phyloP scores from a whole-genome alignment of 2,113 vertebrate genomes.

The Plecotus auritus region DNA sequence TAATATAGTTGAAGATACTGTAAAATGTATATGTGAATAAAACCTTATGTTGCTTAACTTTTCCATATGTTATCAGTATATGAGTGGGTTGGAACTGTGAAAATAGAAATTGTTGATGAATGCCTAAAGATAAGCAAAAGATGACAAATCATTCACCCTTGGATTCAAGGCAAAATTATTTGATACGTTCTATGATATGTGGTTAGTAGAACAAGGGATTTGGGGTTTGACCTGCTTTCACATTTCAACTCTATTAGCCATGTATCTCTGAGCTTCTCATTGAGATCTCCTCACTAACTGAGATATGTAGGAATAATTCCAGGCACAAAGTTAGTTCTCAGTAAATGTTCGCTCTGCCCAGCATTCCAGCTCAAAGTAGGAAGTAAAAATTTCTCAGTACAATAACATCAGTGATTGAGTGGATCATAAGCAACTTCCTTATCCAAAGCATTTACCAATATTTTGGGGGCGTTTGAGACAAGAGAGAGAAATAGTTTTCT shows the following conservation, averaged over 20 bases:
- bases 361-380: background rate
- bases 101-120: conserved; percentile 19
- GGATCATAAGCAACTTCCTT: background rate
- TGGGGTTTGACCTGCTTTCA: background rate
- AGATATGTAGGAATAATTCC: background rate
- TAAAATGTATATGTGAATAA: background rate
- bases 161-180: background rate
- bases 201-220: background rate
- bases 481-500: background rate
- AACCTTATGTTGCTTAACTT: background rate
- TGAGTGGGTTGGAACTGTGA: background rate
- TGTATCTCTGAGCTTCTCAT: background rate
- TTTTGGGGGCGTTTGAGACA: background rate
- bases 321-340: background rate
- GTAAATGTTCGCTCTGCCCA: background rate
- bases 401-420: background rate
- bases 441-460: background rate
- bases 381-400: conserved; percentile 10
- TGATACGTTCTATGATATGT: background rate
- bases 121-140: background rate
- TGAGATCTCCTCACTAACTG: background rate
- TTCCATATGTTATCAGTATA: background rate
- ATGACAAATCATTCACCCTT: background rate
- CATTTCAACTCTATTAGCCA: background rate
- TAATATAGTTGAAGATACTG: background rate